phyloP scores from a whole-genome alignment of 2,888 invertebrate genomes.

The Polydrusus pterygomalis region DNA sequence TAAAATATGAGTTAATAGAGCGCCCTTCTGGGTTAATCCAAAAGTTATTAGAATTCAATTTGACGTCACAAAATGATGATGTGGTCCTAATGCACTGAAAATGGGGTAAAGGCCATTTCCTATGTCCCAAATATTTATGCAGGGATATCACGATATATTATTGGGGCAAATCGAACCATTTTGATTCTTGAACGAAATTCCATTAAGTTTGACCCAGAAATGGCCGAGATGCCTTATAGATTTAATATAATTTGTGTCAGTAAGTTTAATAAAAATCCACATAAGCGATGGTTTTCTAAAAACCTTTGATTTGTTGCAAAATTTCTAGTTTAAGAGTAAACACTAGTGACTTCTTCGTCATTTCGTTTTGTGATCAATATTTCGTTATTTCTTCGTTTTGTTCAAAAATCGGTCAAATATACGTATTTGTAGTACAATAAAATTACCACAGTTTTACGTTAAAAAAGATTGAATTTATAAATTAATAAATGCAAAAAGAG shows the following conservation, averaged over 20 bases:
- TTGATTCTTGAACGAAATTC: background rate
- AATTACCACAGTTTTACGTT: no score
- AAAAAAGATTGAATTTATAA: no score
- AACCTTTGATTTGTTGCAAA: no score
- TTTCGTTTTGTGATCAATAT: no score
- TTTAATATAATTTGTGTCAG: background rate
- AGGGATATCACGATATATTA: constrained; percentile 13
- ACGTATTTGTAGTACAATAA: no score
- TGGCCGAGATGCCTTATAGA: background rate
- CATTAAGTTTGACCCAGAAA: constrained; percentile 24
- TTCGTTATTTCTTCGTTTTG: no score
- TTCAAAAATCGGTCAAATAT: no score
- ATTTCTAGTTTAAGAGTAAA: no score
- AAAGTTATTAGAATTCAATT: constrained; percentile 14
- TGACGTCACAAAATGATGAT: background rate
- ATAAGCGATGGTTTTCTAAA: no score
- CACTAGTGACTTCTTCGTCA: no score
- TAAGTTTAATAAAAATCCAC: background rate
- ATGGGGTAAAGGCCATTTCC: constrained; percentile 21
- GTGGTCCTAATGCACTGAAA: constrained; percentile 24
- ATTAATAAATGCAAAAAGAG: no score
- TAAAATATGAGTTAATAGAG: constrained; percentile 19
- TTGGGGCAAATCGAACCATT: constrained; percentile 18
- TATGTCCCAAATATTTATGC: constrained; percentile 27
- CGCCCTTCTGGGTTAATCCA: background rate